phyloP scores from a whole-genome alignment of 2,888 invertebrate species.

The Idaea dimidiata region DNA sequence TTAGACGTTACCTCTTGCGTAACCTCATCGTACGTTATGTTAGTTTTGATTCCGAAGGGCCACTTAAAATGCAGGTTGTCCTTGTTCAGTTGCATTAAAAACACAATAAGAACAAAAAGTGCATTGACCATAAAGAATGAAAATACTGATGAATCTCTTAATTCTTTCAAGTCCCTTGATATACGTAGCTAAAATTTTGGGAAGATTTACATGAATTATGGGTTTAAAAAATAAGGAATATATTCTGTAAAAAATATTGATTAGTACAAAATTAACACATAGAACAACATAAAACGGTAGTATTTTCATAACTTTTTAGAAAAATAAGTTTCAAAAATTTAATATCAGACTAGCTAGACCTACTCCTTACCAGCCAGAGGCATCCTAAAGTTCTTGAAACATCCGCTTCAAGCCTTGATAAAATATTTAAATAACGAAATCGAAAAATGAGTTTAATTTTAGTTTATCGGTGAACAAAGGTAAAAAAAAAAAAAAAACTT shows the following conservation, averaged over 20 bases:
- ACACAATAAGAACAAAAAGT: conserved; percentile 98
- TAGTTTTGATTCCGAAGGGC: conserved; percentile 97
- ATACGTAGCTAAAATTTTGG: conserved; percentile 91
- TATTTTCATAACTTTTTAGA: no score
- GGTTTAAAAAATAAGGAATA: conserved; percentile 26
- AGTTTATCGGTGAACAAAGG: no score
- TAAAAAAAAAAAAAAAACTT: no score
- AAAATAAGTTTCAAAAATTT: no score
- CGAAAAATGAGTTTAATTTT: no score
- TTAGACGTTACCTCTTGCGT: conserved; percentile 93
- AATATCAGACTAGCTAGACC: no score
- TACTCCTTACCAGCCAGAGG: no score
- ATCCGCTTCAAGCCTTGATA: no score
- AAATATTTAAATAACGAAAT: no score
- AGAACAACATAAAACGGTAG: not conserved
- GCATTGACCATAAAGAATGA: conserved; percentile 99
- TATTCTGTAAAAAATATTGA: conserved; percentile 46
- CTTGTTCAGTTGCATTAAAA: conserved; percentile 99
- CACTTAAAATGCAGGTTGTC: conserved; percentile 97
- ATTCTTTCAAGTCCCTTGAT: conserved; percentile 93
- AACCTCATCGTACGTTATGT: conserved; percentile 94
- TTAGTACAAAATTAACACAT: conserved; percentile 19
- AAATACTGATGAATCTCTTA: conserved; percentile 97
- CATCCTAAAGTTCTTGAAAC: no score
- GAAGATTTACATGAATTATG: conserved; percentile 47